Conservation (phyloP, 2,113 vertebrate genomes). For the Odocoileus hemionus region DNA sequence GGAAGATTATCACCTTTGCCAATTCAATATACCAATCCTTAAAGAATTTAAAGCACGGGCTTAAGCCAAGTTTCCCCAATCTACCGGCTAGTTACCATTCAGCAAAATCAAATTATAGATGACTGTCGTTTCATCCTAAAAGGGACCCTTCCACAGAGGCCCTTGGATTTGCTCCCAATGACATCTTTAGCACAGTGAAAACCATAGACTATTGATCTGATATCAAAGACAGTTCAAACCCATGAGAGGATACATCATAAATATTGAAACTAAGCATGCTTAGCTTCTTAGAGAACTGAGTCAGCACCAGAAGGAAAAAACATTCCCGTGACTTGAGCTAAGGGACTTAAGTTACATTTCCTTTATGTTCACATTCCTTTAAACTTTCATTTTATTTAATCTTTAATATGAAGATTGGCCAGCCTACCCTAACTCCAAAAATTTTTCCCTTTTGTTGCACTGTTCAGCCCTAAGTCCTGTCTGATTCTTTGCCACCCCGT, state of each 20-base stretch:
- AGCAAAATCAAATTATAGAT: not conserved
- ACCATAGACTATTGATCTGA: not conserved
- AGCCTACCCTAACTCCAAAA: not conserved
- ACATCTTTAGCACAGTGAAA: not conserved
- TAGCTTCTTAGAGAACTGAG: not conserved
- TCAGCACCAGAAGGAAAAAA: not conserved
- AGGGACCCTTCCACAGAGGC: not conserved
- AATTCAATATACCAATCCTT: not conserved
- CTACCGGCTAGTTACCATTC: not conserved
- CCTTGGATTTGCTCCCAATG: not conserved
- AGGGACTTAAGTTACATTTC: not conserved
- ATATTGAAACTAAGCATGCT: not conserved
- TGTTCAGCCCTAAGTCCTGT: fast-evolving
- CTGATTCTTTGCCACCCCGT: not conserved
- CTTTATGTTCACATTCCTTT: not conserved
- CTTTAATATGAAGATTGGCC: not conserved
- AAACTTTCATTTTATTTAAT: not conserved
- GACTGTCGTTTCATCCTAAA: not conserved
- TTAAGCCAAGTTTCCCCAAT: not conserved
- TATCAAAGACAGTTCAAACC: not conserved
- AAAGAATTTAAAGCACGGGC: not conserved
- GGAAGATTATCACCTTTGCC: not conserved
- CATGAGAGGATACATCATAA: not conserved
- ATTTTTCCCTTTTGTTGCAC: not conserved
- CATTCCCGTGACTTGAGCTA: not conserved